Evolutionary conservation across 2,888 invertebrate genomes (phyloP), one percentile per base, ranked within the genome.

Genomic region (Tetanocera ferruginea): DNA sequence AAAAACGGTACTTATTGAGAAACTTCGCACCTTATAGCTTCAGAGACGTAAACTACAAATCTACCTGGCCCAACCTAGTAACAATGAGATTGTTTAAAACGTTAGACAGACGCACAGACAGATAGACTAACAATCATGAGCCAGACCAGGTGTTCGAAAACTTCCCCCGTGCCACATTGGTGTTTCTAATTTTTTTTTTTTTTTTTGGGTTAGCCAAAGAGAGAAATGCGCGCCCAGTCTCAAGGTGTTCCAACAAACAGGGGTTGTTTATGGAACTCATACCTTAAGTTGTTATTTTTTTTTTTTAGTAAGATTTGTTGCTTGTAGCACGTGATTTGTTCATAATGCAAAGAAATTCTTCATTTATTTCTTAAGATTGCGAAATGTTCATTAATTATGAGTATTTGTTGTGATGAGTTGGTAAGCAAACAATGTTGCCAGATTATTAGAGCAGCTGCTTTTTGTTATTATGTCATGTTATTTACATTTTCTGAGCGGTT

Each of bases 91-190:
- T 19, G 25, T 67, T 17, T 11, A 43, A 43, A 43, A 43, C 2
- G 43, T 28, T 23, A 51, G 70, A 28, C 70, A 51, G 51, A 70
- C 52, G 37, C 25, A 52, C 28, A 28, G 64, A 76, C 43, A 28
- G 55, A 76, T 55, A 69, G 43, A 57, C 34, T 17, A 55, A 66
- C 75, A 31, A 23, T 31, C 51, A 17, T 23, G 57, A 57, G 49
- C 64, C 34, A 71, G 78, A 78, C 81, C 81, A 81, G 81, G 81
- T 81, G 81, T 80, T 78, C 52, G 67, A 52, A 73, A 77, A 71
- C 79, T 78, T 81, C 78, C 78, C 79, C 78, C 81, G 81, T 81
- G 81, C 79, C 78, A 79, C 77, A 81, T 34, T 78, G 77, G 78
- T 64, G 64, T 52, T 34, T 25, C 14, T n/a, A n/a, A n/a, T n/a